Base-by-base conservation (phyloP, 2,888 invertebrate genomes). In the Endomychus coccineus region DNA sequence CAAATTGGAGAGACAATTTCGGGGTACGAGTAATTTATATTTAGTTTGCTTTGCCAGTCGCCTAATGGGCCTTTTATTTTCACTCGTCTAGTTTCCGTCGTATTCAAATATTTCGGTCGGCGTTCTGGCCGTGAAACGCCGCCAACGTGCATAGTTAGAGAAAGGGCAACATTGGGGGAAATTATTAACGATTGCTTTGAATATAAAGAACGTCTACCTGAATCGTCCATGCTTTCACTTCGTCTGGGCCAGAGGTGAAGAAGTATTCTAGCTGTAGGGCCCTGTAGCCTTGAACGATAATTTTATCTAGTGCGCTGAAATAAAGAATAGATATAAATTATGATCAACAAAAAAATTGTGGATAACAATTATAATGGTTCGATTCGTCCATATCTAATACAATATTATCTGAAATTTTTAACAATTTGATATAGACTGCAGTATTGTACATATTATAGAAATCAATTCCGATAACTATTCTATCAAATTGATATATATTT, bases 171-270 rank as follows among this genome's bases (percentile, higher is more conserved):
- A 7, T n/a, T 6, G 6, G n/a, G 21, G 6, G 21, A 19, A 19
- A 7, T 19, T 19, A 19, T 19, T 19, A 19, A 19, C 21, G 6
- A 6, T 19, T 19, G 6, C 21, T 19, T 19, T 19, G n/a, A 19
- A 19, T n/a, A 7, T 19, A 19, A 19, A 7, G 21, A n/a, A n/a
- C 6, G 6, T 47, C 56, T 62, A 92, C 94, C 80, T 91, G 94
- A 64, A 99, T 89, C 2, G 95, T 97, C 98, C 98, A 99, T 14
- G 96, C 97, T 67, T 96, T 97, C 5, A 99, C 98, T 75, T 99
- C 98, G 67, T 98, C 98, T 28, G 83, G 76, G 10, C 98, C 98
- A 34, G 90, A 78, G 1, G 98, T 98, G 70, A 99, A 99, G 76
- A 98, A 99, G 65, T 99, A 99, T 65, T 91, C 87, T 54, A 99